phyloP scores from a whole-genome alignment of 2,888 invertebrate genomes.

The Lithophane socia region DNA sequence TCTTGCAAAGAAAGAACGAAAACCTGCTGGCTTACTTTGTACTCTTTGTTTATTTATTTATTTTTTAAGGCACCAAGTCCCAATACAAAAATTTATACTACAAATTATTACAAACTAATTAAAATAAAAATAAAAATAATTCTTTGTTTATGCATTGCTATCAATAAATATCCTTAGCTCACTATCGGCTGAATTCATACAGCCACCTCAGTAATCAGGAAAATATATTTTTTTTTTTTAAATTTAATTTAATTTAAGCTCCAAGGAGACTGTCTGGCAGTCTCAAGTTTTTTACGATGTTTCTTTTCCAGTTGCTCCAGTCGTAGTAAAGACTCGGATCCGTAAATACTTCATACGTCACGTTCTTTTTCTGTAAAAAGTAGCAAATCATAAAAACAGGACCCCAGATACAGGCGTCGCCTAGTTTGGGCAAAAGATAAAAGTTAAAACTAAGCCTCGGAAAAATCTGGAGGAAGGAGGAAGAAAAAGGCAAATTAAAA shows the following conservation, averaged over 20 bases:
- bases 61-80: no score
- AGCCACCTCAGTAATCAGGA: background rate
- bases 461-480: no score
- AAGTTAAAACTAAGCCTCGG: no score
- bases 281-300: constrained; percentile 36
- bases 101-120: no score
- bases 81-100: no score
- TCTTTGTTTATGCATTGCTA: background rate
- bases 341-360: constrained; percentile 94
- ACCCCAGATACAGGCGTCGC: background rate
- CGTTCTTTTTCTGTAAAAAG: constrained; percentile 89
- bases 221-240: background rate
- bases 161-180: background rate
- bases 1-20: background rate
- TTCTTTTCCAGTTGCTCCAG: constrained; percentile 73
- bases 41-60: background rate
- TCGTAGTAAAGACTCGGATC: constrained; percentile 91
- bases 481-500: no score
- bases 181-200: background rate
- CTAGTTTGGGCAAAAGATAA: background rate
- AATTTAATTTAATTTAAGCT: constrained; percentile 17
- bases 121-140: no score
- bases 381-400: background rate
- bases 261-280: constrained; percentile 32
- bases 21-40: background rate